phyloP scores from a whole-genome alignment of 2,797 vertebrate species.

The Lepus townsendii region DNA sequence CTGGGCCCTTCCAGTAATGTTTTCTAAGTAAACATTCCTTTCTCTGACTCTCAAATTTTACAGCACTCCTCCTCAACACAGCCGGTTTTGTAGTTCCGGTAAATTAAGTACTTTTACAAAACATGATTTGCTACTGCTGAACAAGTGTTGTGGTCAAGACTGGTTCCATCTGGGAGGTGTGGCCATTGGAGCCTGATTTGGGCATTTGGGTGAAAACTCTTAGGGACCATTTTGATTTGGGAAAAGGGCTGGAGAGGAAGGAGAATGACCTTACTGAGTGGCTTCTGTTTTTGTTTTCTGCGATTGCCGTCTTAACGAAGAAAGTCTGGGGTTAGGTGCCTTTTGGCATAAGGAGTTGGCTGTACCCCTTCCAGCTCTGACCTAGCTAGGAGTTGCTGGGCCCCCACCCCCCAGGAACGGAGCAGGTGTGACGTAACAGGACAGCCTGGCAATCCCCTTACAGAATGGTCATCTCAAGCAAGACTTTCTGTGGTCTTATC shows the following conservation, averaged over 20 bases:
- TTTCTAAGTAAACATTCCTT: constrained; percentile 3
- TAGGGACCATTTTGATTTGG: background rate
- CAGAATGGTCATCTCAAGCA: background rate
- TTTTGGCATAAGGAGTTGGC: too few relatives aligned
- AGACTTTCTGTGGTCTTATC: background rate
- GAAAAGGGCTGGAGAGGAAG: background rate
- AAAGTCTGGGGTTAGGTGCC: too few relatives aligned
- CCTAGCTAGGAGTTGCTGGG: too few relatives aligned
- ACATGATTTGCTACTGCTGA: constrained; percentile 35
- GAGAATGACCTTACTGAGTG: too few relatives aligned
- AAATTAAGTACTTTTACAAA: background rate
- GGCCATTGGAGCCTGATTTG: background rate
- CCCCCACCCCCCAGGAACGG: too few relatives aligned
- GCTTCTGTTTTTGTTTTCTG: background rate
- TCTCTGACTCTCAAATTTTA: constrained; percentile 61
- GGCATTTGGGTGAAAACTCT: background rate
- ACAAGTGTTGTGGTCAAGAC: constrained; percentile 18
- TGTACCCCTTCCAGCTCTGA: too few relatives aligned
- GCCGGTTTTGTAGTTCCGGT: constrained; percentile 37
- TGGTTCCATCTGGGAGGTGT: constrained; percentile 24
- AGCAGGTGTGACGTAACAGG: too few relatives aligned
- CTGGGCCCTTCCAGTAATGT: too few relatives aligned
- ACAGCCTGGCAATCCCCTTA: too few relatives aligned
- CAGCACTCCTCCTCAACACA: constrained; percentile 63
- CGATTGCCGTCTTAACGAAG: background rate